phyloP scores from a whole-genome alignment of 2,888 invertebrate species.

The Leptinotarsa rubiginosa region DNA sequence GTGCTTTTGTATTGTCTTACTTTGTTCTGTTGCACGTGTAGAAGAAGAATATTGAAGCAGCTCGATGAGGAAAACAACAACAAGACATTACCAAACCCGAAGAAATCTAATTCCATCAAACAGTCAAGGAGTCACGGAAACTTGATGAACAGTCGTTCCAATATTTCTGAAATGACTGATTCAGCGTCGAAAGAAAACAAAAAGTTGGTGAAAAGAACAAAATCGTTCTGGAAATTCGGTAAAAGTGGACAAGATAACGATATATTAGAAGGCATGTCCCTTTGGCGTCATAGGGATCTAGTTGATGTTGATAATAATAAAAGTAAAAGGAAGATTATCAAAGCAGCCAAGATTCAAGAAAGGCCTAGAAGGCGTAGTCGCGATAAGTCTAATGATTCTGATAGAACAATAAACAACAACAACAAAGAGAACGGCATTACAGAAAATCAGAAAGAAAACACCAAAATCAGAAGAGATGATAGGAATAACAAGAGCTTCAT shows the following conservation, averaged over 20 bases:
- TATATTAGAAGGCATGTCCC: slow-evolving; percentile 86
- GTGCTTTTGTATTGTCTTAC: slow-evolving; percentile 38
- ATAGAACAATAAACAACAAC: slow-evolving; percentile 62
- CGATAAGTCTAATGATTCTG: slow-evolving; percentile 64
- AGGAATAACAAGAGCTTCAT: slow-evolving; percentile 37
- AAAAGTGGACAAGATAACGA: slow-evolving; percentile 77
- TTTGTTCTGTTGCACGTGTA: slow-evolving; percentile 32
- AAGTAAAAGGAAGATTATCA: slow-evolving; percentile 65
- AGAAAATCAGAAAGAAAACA: slow-evolving; percentile 65
- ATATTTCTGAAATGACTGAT: slow-evolving; percentile 71
- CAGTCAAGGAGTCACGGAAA: slow-evolving; percentile 64
- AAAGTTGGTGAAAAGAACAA: slow-evolving; percentile 82
- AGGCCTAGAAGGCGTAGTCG: slow-evolving; percentile 62
- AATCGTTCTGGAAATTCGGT: slow-evolving; percentile 88
- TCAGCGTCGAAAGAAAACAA: slow-evolving; percentile 72
- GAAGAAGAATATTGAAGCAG: slow-evolving; percentile 44
- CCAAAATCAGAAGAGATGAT: slow-evolving; percentile 56
- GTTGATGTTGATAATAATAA: slow-evolving; percentile 76
- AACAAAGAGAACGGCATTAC: slow-evolving; percentile 64
- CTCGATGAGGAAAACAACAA: slow-evolving; percentile 60
- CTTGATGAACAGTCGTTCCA: slow-evolving; percentile 56
- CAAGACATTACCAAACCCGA: slow-evolving; percentile 46
- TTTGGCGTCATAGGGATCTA: slow-evolving; percentile 87
- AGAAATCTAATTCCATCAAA: slow-evolving; percentile 50
- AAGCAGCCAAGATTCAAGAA: slow-evolving; percentile 47